These are phyloP conservation scores for Artibeus jamaicensis DNA, from an alignment of 2,797 vertebrate genomes.

Conservation along the genomic window DNA sequence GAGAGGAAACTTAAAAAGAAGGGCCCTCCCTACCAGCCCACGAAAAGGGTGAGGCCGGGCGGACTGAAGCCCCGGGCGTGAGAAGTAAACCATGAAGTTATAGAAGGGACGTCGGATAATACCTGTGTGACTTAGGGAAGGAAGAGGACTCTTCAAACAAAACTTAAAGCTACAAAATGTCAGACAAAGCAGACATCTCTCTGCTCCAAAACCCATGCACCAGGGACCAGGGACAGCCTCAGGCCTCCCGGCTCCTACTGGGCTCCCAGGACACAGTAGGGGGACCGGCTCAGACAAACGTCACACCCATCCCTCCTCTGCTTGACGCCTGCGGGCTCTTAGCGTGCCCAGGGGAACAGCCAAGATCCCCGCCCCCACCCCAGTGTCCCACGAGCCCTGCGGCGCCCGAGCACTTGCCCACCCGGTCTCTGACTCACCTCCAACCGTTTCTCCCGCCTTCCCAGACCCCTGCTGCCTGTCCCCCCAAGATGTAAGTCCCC, in stretches of 20 bases:
- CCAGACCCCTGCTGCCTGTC: not conserved
- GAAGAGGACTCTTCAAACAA: not conserved
- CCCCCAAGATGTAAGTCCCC: accelerated
- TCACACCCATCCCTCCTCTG: not conserved
- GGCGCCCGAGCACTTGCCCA: not conserved
- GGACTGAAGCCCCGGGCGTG: not conserved
- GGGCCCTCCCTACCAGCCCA: not conserved
- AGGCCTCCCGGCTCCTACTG: not conserved
- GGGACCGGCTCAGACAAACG: not conserved
- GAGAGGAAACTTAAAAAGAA: not conserved
- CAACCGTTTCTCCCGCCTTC: accelerated
- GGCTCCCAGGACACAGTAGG: not conserved
- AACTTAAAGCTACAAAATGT: not conserved
- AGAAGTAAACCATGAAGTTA: not conserved
- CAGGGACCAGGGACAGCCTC: not conserved
- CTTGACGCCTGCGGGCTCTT: not conserved
- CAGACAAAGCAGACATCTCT: not conserved
- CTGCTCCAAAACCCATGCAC: not conserved
- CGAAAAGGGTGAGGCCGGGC: not conserved
- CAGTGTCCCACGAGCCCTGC: too few relatives aligned
- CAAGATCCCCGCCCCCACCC: not conserved
- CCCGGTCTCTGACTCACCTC: not conserved
- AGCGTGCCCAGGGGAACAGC: not conserved
- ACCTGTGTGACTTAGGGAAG: not conserved
- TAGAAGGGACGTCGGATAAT: not conserved